Evolutionary conservation across 2,113 vertebrate genomes (phyloP), one percentile per base, ranked within the genome.

Genomic region (Phrynosoma platyrhinos): DNA sequence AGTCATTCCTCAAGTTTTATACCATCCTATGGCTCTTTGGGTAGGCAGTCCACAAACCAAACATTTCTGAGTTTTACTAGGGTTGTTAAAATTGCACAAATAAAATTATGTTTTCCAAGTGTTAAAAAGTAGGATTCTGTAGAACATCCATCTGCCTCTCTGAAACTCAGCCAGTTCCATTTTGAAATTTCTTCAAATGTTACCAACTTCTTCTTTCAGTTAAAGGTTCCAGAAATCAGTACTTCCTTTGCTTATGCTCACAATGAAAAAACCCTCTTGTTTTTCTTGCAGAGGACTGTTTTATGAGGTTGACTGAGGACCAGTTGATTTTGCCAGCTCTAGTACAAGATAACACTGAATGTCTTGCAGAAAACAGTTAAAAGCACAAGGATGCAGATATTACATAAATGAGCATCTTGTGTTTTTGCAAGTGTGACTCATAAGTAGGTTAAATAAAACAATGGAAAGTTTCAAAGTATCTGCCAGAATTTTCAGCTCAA

Each of bases 391-490:
- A 87, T 75, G 20, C 40, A 75, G 36, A 30, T 74, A 64, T 82
- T 58, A 82, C 20, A 74, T 72, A 87, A 87, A 87, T 52, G 53
- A 87, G 69, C 86, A 82, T 64, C 69, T n/a, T 81, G 62, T 76
- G 75, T 74, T 87, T 62, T 87, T 72, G 6, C 25, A 42, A 82
- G 27, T 42, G 20, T 87, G 86, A 82, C 18, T 81, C 79, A 87
- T 75, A 64, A 82, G n/a, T 40, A 47, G 66, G 30, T 81, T 74
- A 55, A 81, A 58, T 40, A 30, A 47, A 81, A 81, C 25, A 6
- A 74, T 74, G 53, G 68, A 16, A 74, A 36, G 18, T 47, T 74
- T 82, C 10, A 75, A 69, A 82, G 75, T 52, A 27, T 47, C 53
- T 64, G 36, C 79, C 79, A 82, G 71, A 87, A 86, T 69, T 79